These are phyloP conservation scores for Portunus trituberculatus DNA, from an alignment of 1,140 invertebrate species.

Conservation along the genomic window DNA sequence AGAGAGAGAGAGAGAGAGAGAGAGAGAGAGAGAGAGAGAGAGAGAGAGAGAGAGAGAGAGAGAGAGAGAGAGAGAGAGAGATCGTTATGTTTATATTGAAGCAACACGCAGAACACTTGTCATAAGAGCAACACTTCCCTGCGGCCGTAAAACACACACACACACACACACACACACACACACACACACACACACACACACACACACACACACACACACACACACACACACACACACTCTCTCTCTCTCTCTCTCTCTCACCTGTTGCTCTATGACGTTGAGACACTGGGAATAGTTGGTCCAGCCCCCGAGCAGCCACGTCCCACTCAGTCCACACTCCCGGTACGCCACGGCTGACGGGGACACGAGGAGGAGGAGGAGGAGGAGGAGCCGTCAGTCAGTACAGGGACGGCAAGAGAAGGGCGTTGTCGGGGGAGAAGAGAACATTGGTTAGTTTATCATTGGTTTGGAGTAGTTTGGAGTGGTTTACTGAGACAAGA, in stretches of 20 bases:
- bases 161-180: too few relatives aligned
- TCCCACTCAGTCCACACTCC: conserved; percentile 36
- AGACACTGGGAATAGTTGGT: conserved; percentile 67
- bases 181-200: too few relatives aligned
- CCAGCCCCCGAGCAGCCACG: conserved; percentile 52
- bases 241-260: neutral
- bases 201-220: too few relatives aligned
- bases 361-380: neutral
- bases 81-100: neutral
- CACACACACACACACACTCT: neutral
- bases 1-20: neutral
- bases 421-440: neutral
- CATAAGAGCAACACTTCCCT: too few relatives aligned
- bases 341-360: conserved; percentile 55
- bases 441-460: neutral
- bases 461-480: too few relatives aligned
- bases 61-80: conserved; percentile 43
- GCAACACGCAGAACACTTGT: too few relatives aligned
- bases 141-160: too few relatives aligned
- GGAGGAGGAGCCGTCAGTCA: neutral
- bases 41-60: conserved; percentile 43
- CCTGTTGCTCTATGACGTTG: conserved; percentile 62
- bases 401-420: too few relatives aligned
- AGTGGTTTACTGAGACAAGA: neutral
- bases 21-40: conserved; percentile 28